Evolutionary conservation across 2,113 vertebrate species (phyloP).

Genomic region (Ctenomys sociabilis): DNA sequence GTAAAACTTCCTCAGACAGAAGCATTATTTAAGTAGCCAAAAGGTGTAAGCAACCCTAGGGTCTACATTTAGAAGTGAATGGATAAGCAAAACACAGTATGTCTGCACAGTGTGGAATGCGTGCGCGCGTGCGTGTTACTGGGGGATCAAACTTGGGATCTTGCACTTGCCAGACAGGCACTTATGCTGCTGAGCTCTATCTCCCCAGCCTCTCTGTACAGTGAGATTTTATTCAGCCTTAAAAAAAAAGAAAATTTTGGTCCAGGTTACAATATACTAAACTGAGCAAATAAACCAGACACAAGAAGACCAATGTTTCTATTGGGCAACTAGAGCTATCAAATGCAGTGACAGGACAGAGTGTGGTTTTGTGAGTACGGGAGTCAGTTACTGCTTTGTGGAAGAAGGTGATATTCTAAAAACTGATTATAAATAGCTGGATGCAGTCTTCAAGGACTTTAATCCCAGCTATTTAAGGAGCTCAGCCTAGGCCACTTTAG

Average conservation of each 20-base stretch:
- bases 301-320: background rate
- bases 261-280: background rate
- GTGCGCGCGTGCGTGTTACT: too few species aligned
- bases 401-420: background rate
- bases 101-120: background rate
- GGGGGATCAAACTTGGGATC: too few species aligned
- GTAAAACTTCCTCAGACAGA: background rate
- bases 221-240: background rate
- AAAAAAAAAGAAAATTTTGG: background rate
- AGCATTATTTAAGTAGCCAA: background rate
- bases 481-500: background rate
- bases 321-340: background rate
- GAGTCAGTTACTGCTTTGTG: background rate
- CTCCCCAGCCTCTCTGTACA: too few species aligned
- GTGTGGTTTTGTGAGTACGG: background rate
- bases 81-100: background rate
- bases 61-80: background rate
- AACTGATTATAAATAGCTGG: background rate
- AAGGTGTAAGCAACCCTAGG: background rate
- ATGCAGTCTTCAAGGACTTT: background rate
- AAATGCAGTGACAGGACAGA: background rate
- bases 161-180: too few species aligned
- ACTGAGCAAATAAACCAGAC: background rate
- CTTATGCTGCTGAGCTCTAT: too few species aligned
- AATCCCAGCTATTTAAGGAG: background rate